Conservation (phyloP, 64 coral and sea anemone species). For the Astreopora myriophthalma region DNA sequence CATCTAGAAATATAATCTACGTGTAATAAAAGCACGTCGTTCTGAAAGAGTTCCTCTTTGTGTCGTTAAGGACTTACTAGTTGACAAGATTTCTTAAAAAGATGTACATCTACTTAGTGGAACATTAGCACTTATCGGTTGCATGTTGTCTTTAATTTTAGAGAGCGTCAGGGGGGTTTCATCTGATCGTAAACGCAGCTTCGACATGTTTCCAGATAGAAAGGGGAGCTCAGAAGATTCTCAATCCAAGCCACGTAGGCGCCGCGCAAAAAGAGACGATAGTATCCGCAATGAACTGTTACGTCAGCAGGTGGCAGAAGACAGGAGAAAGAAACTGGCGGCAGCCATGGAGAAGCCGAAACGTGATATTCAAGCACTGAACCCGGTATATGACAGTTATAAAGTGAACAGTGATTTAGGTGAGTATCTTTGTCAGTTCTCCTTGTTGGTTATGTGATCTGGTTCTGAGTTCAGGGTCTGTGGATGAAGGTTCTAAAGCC, state of each 20-base stretch:
- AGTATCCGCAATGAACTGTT: conserved; percentile 66
- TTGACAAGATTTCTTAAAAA: no score
- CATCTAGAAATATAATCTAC: no score
- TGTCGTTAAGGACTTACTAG: no score
- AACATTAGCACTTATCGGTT: neutral
- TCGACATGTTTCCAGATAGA: conserved; percentile 44
- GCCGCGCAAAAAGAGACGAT: conserved; percentile 58
- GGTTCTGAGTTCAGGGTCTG: no score
- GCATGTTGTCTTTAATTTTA: neutral
- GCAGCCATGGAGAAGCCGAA: neutral
- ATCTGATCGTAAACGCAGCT: conserved; percentile 3
- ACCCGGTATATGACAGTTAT: neutral
- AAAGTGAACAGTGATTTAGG: neutral
- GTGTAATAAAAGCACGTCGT: no score
- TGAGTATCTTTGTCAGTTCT: no score
- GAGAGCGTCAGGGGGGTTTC: neutral
- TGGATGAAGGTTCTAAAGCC: no score
- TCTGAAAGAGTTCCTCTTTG: no score
- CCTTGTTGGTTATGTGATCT: no score
- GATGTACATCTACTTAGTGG: no score
- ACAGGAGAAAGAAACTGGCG: conserved; percentile 55
- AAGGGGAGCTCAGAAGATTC: neutral
- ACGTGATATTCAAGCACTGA: neutral
- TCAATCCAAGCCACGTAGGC: neutral
- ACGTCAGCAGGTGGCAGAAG: conserved; percentile 74